Percentiles rank a stretch among this genome's conserved stretches.
phyloP scores from a whole-genome alignment of 92 coral and sea anemone species.

The Heliopora coerulea region DNA sequence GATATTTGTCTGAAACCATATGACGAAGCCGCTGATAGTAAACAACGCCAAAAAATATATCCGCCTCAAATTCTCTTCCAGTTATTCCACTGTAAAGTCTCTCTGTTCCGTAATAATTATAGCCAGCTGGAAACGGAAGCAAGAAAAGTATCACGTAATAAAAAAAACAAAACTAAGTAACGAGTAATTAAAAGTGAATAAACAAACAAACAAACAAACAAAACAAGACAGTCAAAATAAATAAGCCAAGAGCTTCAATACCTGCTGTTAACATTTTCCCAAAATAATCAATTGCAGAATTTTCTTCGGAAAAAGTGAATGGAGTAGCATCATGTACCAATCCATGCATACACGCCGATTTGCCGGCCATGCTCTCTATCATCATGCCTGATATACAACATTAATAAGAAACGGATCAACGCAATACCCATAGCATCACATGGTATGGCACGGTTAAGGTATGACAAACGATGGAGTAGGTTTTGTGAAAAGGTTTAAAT shows the following conservation, averaged over 20 bases:
- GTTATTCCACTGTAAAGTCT: constrained; percentile 96
- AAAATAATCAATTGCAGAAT: constrained; percentile 88
- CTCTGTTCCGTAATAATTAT: constrained; percentile 93
- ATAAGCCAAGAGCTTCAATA: constrained; percentile 15
- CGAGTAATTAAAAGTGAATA: no score
- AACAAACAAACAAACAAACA: no score
- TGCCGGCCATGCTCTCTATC: constrained; percentile 99
- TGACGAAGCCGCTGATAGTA: constrained; percentile 96
- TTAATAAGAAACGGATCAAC: no score
- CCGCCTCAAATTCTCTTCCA: constrained; percentile 95
- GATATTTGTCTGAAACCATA: constrained; percentile 98
- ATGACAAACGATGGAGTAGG: no score
- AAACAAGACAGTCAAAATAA: background rate
- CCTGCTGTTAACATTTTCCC: constrained; percentile 84
- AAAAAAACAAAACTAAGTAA: no score
- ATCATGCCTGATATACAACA: constrained; percentile 72
- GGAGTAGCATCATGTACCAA: constrained; percentile 96
- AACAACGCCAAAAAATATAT: constrained; percentile 94
- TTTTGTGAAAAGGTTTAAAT: no score
- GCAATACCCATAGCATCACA: no score
- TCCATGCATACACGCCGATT: constrained; percentile 85
- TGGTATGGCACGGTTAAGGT: no score
- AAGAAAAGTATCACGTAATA: background rate
- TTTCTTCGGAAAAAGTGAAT: constrained; percentile 86
- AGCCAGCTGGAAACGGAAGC: no score